A percentile compares a stretch with the other conserved stretches of the same genome.
Conservation (phyloP, 2,888 invertebrate genomes). For the Prosapia bicincta region DNA sequence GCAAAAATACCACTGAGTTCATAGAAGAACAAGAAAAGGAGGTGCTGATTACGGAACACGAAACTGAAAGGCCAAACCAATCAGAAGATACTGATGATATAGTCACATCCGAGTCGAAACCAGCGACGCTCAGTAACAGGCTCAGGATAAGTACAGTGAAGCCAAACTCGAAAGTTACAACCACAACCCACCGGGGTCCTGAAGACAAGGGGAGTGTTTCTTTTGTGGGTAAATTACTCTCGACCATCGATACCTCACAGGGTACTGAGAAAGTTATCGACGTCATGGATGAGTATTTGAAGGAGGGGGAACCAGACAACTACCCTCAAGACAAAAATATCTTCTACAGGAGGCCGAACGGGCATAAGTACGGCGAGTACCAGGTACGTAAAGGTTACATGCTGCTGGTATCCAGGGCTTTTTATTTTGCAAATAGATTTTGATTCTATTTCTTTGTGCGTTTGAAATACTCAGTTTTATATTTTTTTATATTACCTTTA, state of each 20-base stretch:
- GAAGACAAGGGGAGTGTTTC: constrained; percentile 30
- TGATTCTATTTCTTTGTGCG: too few relatives aligned
- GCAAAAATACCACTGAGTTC: background rate
- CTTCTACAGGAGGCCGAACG: constrained; percentile 31
- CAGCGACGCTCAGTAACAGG: constrained; percentile 21
- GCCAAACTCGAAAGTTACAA: background rate
- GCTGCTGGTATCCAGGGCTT: too few relatives aligned
- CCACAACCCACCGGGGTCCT: constrained; percentile 9
- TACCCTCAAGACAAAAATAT: background rate
- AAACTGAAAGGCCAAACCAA: background rate
- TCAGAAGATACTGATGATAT: constrained; percentile 18
- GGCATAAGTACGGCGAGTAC: constrained; percentile 37
- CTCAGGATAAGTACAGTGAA: constrained; percentile 11
- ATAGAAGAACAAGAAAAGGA: background rate
- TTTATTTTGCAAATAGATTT: too few relatives aligned
- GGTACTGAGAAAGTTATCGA: background rate
- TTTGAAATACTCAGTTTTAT: too few relatives aligned
- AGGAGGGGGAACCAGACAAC: background rate
- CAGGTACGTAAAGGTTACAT: constrained; percentile 35
- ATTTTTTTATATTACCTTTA: too few relatives aligned
- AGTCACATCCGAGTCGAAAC: constrained; percentile 23
- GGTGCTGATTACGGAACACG: background rate
- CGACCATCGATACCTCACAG: constrained; percentile 27
- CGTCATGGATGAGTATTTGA: background rate
- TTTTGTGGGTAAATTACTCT: constrained; percentile 35